Base-by-base conservation (phyloP, 2,113 vertebrate species). In the Puntigrus tetrazona region DNA sequence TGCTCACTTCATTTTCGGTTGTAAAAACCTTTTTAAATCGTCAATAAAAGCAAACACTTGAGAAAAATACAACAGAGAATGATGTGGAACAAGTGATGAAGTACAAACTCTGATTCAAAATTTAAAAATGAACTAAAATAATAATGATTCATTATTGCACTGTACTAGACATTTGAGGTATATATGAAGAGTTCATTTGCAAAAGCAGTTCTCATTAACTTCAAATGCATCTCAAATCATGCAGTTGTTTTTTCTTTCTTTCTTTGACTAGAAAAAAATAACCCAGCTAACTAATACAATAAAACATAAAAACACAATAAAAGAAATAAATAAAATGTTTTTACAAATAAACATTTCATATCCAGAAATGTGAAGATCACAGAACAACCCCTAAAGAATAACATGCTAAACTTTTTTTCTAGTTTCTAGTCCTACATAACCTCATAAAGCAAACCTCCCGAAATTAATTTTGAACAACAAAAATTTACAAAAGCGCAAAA, bases 1-100 rank as follows among this genome's bases (percentile, higher is more conserved):
- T 67, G 65, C 83, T 85, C 82, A 78, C 74, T 79, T 76, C 43
- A 72, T 73, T 88, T 31, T 61, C 43, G 50, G 69, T 76, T 84
- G 67, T 80, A 27, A 57, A 74, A 72, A 34, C 9, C n/a, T 11
- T 9, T 43, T 79, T 25, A 29, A 79, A 59, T 59, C 22, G 13
- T 57, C 52, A 57, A 78, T 36, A 59, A 55, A 78, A n/a, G 52
- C 52, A 59, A 77, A 22, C 29, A 38, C 22, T 22, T 31, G 1
- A 52, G 2, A 57, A 36, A 77, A 77, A 8, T 7, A 55, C 5
- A 10, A 77, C 31, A 57, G 70, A 73, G 45, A 73, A 25, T 25
- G 38, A 72, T 43, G 22, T 72, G 69, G 36, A 72, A 72, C 22
- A 7, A 72, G 36, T 72, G 36, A 43, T n/a, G 36, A 72, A 43